Base-by-base conservation (phyloP, 2,888 invertebrate species). In the Apotomis betuletana region DNA sequence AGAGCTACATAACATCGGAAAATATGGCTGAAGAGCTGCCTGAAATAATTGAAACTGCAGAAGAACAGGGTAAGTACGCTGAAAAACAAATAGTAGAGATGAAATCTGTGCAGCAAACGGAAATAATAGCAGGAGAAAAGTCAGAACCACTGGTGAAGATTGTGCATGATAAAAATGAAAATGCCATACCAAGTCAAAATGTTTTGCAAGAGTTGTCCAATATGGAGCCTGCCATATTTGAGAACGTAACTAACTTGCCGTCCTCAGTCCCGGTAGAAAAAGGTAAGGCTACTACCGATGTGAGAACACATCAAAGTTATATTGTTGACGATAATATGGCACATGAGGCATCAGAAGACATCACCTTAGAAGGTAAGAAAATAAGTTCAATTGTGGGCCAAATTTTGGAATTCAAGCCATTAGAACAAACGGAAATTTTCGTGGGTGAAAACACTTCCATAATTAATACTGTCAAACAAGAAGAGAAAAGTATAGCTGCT, bases 331-430 rank as follows among this genome's bases (percentile, higher is more conserved):
- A 91, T 83, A 85, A 86, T 70, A 58, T 86, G 15, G 69, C 81
- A 41, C 91, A 92, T 4, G 94, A 95, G 78, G 87, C 87, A 74
- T 89, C 94, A 78, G 87, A 87, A 60, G 75, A 86, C 70, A 89
- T 94, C 41, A 77, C 77, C 69, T 81, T 85, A 6, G 77, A 86
- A 41, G 85, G 85, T 75, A 89, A 91, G n/a, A 81, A 84, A 63
- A 78, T 82, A 59, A 92, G 92, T 81, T 85, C 83, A 60, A 90
- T 94, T 0, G 84, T 82, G 13, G 80, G 93, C 75, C 78, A 86
- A 44, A n/a, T 90, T 38, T 71, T 85, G 67, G 86, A 86, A 79
- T 79, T 83, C 10, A 87, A 82, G 77, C 79, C 89, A 0, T 70
- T 90, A 72, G 82, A 88, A 78, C 86, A 88, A 77, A 86, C 81